Conservation (phyloP, 2,797 vertebrate genomes). For the Bradypus variegatus region DNA sequence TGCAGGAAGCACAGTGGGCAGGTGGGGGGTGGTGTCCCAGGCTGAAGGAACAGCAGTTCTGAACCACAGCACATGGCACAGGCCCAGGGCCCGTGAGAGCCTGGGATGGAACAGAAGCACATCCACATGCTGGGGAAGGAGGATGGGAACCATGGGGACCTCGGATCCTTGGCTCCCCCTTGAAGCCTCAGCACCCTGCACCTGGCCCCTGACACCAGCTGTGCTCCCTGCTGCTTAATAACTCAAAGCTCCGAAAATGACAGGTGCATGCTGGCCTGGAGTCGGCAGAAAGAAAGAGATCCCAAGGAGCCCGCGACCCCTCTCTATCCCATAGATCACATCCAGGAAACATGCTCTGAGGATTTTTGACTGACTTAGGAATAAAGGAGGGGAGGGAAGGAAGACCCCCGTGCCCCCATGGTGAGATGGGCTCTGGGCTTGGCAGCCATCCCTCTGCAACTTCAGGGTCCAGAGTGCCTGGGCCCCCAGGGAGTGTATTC, state of each 20-base stretch:
- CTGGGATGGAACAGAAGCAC: rapidly evolving
- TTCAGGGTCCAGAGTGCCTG: background rate
- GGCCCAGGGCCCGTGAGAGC: rapidly evolving
- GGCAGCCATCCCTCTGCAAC: no score
- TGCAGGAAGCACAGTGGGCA: background rate
- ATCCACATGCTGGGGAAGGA: background rate
- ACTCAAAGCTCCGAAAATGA: background rate
- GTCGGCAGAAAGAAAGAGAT: background rate
- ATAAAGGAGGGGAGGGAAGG: background rate
- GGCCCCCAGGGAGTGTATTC: background rate
- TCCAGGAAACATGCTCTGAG: background rate
- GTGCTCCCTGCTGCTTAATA: background rate
- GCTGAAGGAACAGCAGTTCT: background rate
- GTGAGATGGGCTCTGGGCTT: background rate
- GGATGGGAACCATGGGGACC: background rate
- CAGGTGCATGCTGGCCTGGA: background rate
- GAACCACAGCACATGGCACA: rapidly evolving
- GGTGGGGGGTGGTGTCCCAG: background rate
- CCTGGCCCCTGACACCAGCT: background rate
- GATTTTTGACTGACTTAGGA: background rate
- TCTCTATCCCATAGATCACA: background rate
- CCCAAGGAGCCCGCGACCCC: background rate
- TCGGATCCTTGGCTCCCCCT: background rate
- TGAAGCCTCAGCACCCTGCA: background rate
- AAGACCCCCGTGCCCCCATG: no score